Evolutionary conservation across 2,888 invertebrate species (phyloP).

Genomic region (Philonicus albiceps): DNA sequence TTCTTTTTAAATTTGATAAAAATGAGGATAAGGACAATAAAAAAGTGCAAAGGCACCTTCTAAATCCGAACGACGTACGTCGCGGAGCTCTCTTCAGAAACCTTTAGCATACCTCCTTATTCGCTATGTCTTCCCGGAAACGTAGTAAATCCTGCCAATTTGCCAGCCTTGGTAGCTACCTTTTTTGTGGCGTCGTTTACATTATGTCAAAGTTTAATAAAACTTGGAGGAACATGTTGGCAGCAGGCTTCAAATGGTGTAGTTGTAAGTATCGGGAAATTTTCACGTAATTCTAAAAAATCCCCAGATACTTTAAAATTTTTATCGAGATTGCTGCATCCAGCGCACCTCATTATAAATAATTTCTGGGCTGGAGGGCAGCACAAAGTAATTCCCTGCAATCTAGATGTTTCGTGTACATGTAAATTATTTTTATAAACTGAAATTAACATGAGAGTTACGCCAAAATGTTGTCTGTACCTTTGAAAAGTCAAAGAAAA

Average conservation of each 20-base stretch:
- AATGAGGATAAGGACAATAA: not conserved
- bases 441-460: not conserved
- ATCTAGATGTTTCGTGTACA: not conserved
- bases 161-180: not conserved
- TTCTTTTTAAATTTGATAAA: not conserved
- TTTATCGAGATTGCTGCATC: not conserved
- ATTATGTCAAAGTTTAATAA: not conserved
- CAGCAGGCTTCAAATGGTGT: not conserved
- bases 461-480: no score
- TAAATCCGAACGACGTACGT: not conserved
- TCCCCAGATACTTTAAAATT: not conserved
- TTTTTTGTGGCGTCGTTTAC: not conserved
- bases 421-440: not conserved
- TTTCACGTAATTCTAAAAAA: not conserved
- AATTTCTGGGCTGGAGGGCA: not conserved
- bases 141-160: not conserved
- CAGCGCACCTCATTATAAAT: not conserved
- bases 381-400: not conserved
- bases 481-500: no score
- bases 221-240: not conserved
- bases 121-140: not conserved
- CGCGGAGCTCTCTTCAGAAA: not conserved
- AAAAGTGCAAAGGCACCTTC: not conserved
- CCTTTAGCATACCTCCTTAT: not conserved
- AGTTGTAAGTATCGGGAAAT: not conserved